These are phyloP conservation scores for Octonoba sinensis DNA, from an alignment of 2,888 invertebrate genomes.

Conservation along the genomic window DNA sequence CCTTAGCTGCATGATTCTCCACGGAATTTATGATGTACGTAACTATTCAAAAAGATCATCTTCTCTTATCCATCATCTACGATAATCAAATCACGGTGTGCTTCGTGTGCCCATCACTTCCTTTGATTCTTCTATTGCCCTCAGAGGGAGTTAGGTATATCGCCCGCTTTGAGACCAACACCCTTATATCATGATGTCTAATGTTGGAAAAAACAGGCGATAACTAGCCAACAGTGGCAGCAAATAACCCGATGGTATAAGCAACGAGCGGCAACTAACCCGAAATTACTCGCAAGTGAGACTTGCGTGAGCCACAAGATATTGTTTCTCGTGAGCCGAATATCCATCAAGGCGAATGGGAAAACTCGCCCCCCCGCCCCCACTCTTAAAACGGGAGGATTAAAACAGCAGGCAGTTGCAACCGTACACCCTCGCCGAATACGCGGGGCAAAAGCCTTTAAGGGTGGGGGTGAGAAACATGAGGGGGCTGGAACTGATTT, in stretches of 20 bases:
- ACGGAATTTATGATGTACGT: too few species aligned
- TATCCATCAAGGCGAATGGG: conserved; percentile 63
- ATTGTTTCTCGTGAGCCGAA: conserved; percentile 63
- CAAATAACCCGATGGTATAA: conserved; percentile 26
- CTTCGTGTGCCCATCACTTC: too few species aligned
- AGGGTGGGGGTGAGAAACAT: conserved; percentile 12
- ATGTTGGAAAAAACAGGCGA: too few species aligned
- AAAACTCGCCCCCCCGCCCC: conserved; percentile 33
- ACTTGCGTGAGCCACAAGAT: conserved; percentile 61
- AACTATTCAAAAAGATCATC: too few species aligned
- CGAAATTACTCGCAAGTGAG: conserved; percentile 63
- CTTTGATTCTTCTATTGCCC: too few species aligned
- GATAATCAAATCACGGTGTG: too few species aligned
- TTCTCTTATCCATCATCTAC: too few species aligned
- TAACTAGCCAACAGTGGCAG: too few species aligned
- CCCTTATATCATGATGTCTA: too few species aligned
- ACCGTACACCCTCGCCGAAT: conserved; percentile 49
- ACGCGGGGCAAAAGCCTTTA: conserved; percentile 2
- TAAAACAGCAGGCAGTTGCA: conserved; percentile 60
- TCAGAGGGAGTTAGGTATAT: too few species aligned
- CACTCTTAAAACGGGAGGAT: conserved; percentile 53
- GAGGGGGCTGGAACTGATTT: conserved; percentile 50
- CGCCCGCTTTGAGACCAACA: too few species aligned
- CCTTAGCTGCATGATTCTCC: too few species aligned
- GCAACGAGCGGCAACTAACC: conserved; percentile 63